Evolutionary conservation across 1,140 invertebrate species (phyloP).

Genomic region (Musca domestica): DNA sequence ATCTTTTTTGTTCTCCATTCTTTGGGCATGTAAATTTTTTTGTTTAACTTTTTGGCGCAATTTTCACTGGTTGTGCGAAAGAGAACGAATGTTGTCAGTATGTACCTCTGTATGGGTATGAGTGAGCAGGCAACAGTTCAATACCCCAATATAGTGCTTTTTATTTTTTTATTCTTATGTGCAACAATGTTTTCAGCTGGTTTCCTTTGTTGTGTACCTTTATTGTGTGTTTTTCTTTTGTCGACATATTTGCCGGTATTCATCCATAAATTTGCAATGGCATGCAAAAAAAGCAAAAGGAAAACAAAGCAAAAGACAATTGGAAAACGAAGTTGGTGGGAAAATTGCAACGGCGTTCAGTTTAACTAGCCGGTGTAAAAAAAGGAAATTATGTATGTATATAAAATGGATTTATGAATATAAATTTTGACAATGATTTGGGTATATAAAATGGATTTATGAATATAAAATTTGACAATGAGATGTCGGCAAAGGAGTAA

Average conservation of each 20-base stretch:
- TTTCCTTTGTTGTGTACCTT: conserved; percentile 16
- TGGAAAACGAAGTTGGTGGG: too few relatives aligned
- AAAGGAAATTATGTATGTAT: too few relatives aligned
- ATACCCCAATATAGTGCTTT: not conserved
- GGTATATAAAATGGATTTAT: too few relatives aligned
- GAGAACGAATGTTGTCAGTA: not conserved
- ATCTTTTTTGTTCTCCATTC: not conserved
- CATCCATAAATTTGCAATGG: not conserved
- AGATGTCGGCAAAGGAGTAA: too few relatives aligned
- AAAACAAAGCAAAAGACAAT: too few relatives aligned
- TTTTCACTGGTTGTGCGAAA: conserved; percentile 4
- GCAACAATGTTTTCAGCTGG: conserved; percentile 9
- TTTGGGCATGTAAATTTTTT: not conserved
- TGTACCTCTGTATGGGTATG: not conserved
- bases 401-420: too few relatives aligned
- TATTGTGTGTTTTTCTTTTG: not conserved
- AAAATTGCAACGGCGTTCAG: too few relatives aligned
- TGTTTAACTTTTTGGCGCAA: conserved; percentile 23
- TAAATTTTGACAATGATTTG: too few relatives aligned
- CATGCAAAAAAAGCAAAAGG: too few relatives aligned
- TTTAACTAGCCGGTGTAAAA: too few relatives aligned
- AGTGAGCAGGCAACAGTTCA: not conserved
- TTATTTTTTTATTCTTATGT: conserved; percentile 11
- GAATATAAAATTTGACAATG: too few relatives aligned
- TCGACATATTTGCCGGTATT: not conserved